A percentile compares a stretch with the other conserved stretches of the same genome.
Conservation (phyloP, 30 jellyfish, hydroid and myxozoan species). For the Hydractinia symbiolongicarpus region DNA sequence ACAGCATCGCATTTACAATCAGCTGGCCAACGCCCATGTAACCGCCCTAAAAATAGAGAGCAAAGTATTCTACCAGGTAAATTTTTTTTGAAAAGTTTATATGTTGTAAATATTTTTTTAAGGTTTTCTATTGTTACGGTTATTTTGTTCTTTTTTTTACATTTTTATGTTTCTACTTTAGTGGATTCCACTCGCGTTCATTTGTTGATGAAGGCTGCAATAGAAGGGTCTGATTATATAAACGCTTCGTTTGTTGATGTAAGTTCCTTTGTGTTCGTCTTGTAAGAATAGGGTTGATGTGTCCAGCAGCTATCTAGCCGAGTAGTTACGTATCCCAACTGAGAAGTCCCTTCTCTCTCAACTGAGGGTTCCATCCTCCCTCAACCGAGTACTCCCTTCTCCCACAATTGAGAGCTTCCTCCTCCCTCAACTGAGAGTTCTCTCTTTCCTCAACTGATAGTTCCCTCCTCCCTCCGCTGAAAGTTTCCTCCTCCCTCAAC, state of each 20-base stretch:
- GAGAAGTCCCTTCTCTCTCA: too few relatives aligned
- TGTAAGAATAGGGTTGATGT: too few relatives aligned
- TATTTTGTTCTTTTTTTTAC: background rate
- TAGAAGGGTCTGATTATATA: constrained; percentile 84
- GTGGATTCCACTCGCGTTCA: constrained; percentile 80
- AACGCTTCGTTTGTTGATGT: constrained; percentile 79
- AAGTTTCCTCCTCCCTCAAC: too few relatives aligned
- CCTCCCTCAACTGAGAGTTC: too few relatives aligned
- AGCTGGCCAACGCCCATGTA: constrained; percentile 75
- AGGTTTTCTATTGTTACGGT: background rate
- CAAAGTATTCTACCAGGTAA: constrained; percentile 58
- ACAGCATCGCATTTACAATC: constrained; percentile 22
- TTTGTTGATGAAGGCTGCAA: constrained; percentile 52
- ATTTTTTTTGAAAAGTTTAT: background rate
- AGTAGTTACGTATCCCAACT: too few relatives aligned
- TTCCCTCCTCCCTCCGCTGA: too few relatives aligned
- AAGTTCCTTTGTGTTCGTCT: constrained; percentile 11
- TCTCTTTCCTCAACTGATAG: too few relatives aligned
- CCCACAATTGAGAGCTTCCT: too few relatives aligned
- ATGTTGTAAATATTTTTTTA: background rate
- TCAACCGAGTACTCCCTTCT: too few relatives aligned
- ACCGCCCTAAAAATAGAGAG: constrained; percentile 61
- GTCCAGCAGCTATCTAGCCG: too few relatives aligned
- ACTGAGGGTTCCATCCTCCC: too few relatives aligned
- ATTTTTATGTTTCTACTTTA: constrained; percentile 7